phyloP scores from a whole-genome alignment of 2,113 vertebrate species.

The Acrocephalus kingi region DNA sequence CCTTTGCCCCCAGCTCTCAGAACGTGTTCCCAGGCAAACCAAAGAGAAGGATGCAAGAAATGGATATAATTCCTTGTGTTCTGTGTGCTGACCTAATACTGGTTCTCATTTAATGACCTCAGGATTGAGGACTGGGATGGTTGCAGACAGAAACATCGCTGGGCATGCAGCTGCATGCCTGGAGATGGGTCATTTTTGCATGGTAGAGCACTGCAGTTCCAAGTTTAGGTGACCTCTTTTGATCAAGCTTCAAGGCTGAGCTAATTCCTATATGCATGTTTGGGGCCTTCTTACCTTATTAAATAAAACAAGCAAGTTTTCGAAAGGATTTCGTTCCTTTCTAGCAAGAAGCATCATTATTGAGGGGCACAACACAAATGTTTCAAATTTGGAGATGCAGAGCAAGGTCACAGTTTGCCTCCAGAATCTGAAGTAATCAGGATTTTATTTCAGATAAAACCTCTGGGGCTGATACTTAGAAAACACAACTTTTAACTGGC shows the following conservation, averaged over 20 bases:
- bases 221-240: background rate
- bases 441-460: slow-evolving; percentile 79
- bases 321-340: slow-evolving; percentile 25
- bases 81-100: background rate
- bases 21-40: background rate
- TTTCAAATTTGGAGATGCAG: slow-evolving; percentile 70
- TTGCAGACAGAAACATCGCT: background rate
- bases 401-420: slow-evolving; percentile 69
- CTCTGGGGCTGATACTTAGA: slow-evolving; percentile 75
- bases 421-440: slow-evolving; percentile 75
- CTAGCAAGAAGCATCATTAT: background rate
- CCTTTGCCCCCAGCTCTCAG: background rate
- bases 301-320: slow-evolving; percentile 48
- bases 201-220: background rate
- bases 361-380: slow-evolving; percentile 54
- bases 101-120: background rate
- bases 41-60: background rate
- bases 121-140: background rate
- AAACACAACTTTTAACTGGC: slow-evolving; percentile 75
- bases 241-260: background rate
- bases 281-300: slow-evolving; percentile 51
- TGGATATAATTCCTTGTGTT: background rate
- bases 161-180: background rate
- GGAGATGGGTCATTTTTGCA: background rate
- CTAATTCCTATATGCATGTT: slow-evolving; percentile 22